Base-by-base conservation (phyloP, 2,888 invertebrate genomes). In the Chromoteleia sp. region DNA sequence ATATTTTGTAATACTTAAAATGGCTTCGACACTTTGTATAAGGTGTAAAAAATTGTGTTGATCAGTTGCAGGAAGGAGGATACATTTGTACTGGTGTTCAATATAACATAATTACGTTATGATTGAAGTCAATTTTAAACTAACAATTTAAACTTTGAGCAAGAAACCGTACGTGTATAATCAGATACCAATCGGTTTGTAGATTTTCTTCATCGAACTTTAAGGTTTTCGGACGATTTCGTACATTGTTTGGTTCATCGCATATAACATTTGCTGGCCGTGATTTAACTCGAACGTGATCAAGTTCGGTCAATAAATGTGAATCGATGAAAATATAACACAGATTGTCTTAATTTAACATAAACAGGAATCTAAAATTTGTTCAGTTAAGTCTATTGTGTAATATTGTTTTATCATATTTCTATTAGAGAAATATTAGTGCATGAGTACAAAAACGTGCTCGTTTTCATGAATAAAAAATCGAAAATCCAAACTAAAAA, bases 21-120 rank as follows among this genome's bases (percentile, higher is more conserved):
- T 52, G 39, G n/a, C 7, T 61, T 71, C 39, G 52, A 33, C n/a
- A 19, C 17, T 36, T 71, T 63, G 74, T 74, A 74, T 74, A 74
- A 63, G 12, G 12, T 56, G 36, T 65, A 73, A 54, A 74, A 74
- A 74, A 52, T 74, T 36, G 36, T 52, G 4, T 52, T 39, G 15
- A 56, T 56, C n/a, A 8, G 19, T 63, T 50, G 15, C n/a, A 54
- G 54, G 73, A 73, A 63, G 73, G 33, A 73, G 41, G n/a, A 39
- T 52, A 41, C 7, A 73, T 73, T 73, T 73, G 73, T 73, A 73
- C 61, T 73, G 61, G 61, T 73, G 71, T 71, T 71, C 14, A 39
- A 25, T 36, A 12, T 54, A 70, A 68, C 15, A 58, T 33, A 56
- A 70, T 33, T 15, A 58, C 14, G 25, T 48, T 15, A 58, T 21